Evolutionary conservation across 2,888 invertebrate species (phyloP).

Genomic region (Diplolepis rosae): DNA sequence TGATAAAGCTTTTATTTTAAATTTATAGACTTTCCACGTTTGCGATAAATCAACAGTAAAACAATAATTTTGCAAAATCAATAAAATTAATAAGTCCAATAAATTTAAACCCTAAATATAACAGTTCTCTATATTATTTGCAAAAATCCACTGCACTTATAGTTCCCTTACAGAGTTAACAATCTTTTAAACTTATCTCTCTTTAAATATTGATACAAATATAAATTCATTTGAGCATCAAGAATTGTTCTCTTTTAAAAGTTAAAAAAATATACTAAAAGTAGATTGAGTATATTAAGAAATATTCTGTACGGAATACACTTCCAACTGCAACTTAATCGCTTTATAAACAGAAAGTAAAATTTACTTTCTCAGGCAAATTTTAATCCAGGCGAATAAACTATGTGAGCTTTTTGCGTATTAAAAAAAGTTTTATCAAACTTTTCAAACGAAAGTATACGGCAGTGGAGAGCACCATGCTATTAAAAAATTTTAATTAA

Average conservation of each 20-base stretch:
- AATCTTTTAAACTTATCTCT: background rate
- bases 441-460: constrained; percentile 7
- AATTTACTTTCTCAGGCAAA: background rate
- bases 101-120: background rate
- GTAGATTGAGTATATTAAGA: background rate
- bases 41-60: constrained; percentile 16
- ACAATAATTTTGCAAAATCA: background rate
- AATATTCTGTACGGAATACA: constrained; percentile 1
- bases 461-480: background rate
- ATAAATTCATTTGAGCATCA: constrained; percentile 7
- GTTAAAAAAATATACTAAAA: constrained; percentile 14
- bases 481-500: background rate
- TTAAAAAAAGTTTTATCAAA: background rate
- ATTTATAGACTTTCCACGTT: background rate
- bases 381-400: constrained; percentile 4
- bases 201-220: constrained; percentile 12
- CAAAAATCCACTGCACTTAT: background rate
- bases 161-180: background rate
- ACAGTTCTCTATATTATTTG: background rate
- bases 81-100: background rate
- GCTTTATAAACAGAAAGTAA: background rate
- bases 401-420: background rate
- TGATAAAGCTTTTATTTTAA: constrained; percentile 21
- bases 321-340: background rate
- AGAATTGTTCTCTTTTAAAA: constrained; percentile 3